Evolutionary conservation across 2,797 vertebrate genomes (phyloP).

Genomic region (Megaceryle alcyon): DNA sequence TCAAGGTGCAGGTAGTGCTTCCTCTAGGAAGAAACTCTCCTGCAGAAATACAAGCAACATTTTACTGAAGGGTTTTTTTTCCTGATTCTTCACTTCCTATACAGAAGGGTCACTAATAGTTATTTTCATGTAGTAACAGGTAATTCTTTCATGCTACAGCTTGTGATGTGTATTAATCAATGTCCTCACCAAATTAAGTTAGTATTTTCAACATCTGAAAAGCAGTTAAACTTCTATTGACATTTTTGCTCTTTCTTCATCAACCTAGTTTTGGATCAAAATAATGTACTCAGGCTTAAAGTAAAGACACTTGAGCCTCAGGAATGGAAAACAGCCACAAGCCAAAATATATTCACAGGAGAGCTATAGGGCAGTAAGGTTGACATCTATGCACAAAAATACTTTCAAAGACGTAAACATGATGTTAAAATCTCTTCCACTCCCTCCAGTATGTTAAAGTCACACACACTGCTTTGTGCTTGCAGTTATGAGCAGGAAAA

Average conservation of each 20-base stretch:
- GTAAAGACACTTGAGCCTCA: conserved; percentile 54
- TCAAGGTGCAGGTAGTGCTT: neutral
- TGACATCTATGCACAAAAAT: conserved; percentile 51
- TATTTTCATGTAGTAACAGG: conserved; percentile 11
- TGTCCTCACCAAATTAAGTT: conserved; percentile 56
- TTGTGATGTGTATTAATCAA: conserved; percentile 42
- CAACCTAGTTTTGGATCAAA: conserved; percentile 66
- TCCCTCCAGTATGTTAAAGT: conserved; percentile 6
- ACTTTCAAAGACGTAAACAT: conserved; percentile 44
- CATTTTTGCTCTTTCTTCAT: conserved; percentile 7
- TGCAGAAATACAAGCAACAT: neutral
- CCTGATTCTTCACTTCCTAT: neutral
- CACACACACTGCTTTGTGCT: neutral
- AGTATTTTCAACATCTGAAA: conserved; percentile 46
- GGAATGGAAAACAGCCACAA: conserved; percentile 62
- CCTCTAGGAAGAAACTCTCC: neutral
- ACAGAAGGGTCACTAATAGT: conserved; percentile 1
- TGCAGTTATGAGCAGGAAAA: neutral
- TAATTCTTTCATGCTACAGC: conserved; percentile 44
- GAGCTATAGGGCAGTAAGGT: conserved; percentile 40
- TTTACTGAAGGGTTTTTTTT: neutral
- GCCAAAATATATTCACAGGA: conserved; percentile 61
- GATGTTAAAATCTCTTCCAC: conserved; percentile 19
- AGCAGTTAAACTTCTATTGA: conserved; percentile 63
- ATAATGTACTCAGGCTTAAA: conserved; percentile 54